Evolutionary conservation across 2,888 invertebrate genomes (phyloP).

Genomic region (Lasius platythorax): DNA sequence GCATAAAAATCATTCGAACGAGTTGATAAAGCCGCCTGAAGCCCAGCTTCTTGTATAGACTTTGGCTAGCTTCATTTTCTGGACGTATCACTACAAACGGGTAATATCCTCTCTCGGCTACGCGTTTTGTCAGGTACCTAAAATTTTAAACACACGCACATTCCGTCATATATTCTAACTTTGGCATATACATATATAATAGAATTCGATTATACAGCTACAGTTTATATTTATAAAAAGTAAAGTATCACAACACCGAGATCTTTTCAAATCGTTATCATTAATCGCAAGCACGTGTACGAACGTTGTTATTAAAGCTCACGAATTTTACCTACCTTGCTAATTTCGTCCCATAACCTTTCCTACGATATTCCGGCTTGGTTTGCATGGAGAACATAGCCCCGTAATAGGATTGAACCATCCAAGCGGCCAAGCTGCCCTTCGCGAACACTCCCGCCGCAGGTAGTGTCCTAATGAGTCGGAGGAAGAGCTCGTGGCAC

Average conservation of each 20-base stretch:
- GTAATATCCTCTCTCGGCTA: conserved; percentile 91
- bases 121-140: conserved; percentile 87
- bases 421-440: conserved; percentile 94
- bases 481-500: conserved; percentile 93
- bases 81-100: conserved; percentile 95
- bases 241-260: background rate
- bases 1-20: conserved; percentile 92
- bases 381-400: conserved; percentile 98
- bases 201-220: background rate
- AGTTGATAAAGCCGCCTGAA: conserved; percentile 93
- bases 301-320: background rate
- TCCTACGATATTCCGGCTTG: conserved; percentile 91
- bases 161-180: background rate
- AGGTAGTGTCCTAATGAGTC: conserved; percentile 92
- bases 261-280: background rate
- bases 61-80: conserved; percentile 95
- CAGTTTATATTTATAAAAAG: background rate
- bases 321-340: conserved; percentile 78
- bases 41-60: conserved; percentile 93
- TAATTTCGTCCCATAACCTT: conserved; percentile 87
- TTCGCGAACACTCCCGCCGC: conserved; percentile 93
- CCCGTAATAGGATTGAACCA: conserved; percentile 96
- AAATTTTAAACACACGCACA: conserved; percentile 21
- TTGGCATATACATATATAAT: background rate
- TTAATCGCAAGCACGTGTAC: background rate